Percentiles rank a stretch among this genome's conserved stretches.
Evolutionary conservation across 2,888 invertebrate species (phyloP).

Genomic region (Steinernema carpocapsae): DNA sequence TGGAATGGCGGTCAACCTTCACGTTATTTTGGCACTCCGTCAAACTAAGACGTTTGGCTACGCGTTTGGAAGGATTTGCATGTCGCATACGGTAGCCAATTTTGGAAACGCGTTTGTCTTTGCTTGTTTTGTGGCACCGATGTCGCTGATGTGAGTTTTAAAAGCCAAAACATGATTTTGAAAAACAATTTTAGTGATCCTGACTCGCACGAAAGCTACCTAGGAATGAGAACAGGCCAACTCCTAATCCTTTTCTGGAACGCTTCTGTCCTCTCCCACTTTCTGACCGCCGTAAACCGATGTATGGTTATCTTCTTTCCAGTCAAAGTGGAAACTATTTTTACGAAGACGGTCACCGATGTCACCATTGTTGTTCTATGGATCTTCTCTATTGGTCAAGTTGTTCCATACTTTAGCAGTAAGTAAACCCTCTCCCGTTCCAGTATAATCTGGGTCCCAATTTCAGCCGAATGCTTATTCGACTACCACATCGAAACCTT

Average conservation of each 20-base stretch:
- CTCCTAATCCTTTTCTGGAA: constrained; percentile 21
- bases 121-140: constrained; percentile 7
- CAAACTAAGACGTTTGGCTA: constrained; percentile 7
- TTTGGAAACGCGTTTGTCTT: constrained; percentile 22
- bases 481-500: no score
- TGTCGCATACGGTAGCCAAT: constrained; percentile 23
- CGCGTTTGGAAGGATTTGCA: constrained; percentile 20
- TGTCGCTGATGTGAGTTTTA: neutral
- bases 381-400: constrained; percentile 9
- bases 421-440: no score
- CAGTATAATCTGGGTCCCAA: no score
- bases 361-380: neutral
- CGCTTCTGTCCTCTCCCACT: constrained; percentile 26
- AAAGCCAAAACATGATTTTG: neutral
- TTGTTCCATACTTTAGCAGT: constrained; percentile 16
- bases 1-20: constrained; percentile 15
- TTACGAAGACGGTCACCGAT: neutral
- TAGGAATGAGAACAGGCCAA: constrained; percentile 5
- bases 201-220: constrained; percentile 7
- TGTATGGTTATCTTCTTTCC: constrained; percentile 14
- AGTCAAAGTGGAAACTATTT: neutral
- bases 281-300: constrained; percentile 5
- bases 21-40: constrained; percentile 6
- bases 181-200: neutral
- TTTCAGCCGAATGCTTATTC: no score